Percentiles rank a stretch among this genome's conserved stretches.
These are phyloP conservation scores for Tricholauxania praeusta DNA, from an alignment of 2,888 invertebrate species.

Conservation along the genomic window DNA sequence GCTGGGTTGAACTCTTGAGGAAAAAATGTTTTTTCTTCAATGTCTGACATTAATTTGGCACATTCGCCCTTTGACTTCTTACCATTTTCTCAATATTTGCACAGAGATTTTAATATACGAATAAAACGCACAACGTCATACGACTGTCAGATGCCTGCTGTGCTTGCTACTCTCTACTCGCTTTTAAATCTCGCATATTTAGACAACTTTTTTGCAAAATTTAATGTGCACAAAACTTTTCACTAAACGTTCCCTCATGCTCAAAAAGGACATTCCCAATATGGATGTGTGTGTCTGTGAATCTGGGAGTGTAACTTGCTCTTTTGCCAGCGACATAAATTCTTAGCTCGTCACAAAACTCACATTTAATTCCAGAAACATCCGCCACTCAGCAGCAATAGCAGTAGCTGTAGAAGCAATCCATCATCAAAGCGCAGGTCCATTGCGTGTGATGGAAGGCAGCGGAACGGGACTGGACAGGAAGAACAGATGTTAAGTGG, in stretches of 20 bases:
- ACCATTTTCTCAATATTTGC: too few relatives aligned
- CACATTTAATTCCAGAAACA: constrained; percentile 16
- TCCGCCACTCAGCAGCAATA: constrained; percentile 24
- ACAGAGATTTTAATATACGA: too few relatives aligned
- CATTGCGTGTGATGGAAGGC: neutral
- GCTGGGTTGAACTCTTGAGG: too few relatives aligned
- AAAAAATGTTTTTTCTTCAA: too few relatives aligned
- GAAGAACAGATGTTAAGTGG: neutral
- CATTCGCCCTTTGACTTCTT: too few relatives aligned
- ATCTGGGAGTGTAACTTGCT: constrained; percentile 6
- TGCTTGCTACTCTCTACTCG: neutral
- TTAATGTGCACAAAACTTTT: constrained; percentile 30
- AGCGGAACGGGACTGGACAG: neutral
- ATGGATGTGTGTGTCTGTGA: constrained; percentile 10
- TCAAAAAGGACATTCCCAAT: constrained; percentile 6
- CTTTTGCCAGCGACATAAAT: too few relatives aligned
- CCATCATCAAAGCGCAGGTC: constrained; percentile 34
- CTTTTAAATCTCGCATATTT: constrained; percentile 3
- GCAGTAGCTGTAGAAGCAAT: constrained; percentile 9
- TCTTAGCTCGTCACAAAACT: constrained; percentile 10
- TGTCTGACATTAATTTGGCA: too few relatives aligned
- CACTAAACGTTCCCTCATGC: constrained; percentile 26
- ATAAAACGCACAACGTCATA: too few relatives aligned
- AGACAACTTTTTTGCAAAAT: constrained; percentile 18
- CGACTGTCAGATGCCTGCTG: neutral